Base-by-base conservation (phyloP, 2,113 vertebrate species). In the Jacana jacana region DNA sequence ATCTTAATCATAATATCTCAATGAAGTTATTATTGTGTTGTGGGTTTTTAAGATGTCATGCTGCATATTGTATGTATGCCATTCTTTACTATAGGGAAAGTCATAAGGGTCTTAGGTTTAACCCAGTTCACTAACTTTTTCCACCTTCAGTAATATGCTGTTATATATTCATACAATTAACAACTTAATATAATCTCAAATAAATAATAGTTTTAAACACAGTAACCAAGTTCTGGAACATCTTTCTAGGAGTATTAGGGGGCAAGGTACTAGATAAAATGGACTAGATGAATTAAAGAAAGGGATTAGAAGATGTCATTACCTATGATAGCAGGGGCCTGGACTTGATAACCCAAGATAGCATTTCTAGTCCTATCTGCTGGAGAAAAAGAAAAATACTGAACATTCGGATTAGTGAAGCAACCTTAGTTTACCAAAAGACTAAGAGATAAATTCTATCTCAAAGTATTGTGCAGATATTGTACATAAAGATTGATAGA, bases 1-100 rank as follows among this genome's bases (percentile, higher is more conserved):
- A 37, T 77, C n/a, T 95, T 96, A 92, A 93, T 86, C 57, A 55
- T 88, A 89, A 76, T 86, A 61, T 77, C 61, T 95, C 49, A 77
- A 61, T 93, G 30, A 88, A 92, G 75, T 84, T 91, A 12, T 60
- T 73, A 58, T 66, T 77, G 13, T 68, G 19, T 33, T 88, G 42
- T 81, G 30, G 17, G 9, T 17, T 86, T 86, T 83, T 70, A 88
- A 63, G 35, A 60, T 14, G 40, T 3, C 19, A 39, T 52, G 35
- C 8, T 65, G 12, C 17, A 65, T 61, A 54, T 57, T 51, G 4
- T 42, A 27, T 42, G 6, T 27, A 37, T 58, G 40, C 25, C 33
- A 70, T n/a, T 69, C 46, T 55, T 86, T 28, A 82, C 11, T 20
- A 24, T 8, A 5, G 3, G 17, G 17, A 82, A 87, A 70, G 25